Evolutionary conservation across 2,888 invertebrate species (phyloP).

Genomic region (Hipparchia sbordonii): DNA sequence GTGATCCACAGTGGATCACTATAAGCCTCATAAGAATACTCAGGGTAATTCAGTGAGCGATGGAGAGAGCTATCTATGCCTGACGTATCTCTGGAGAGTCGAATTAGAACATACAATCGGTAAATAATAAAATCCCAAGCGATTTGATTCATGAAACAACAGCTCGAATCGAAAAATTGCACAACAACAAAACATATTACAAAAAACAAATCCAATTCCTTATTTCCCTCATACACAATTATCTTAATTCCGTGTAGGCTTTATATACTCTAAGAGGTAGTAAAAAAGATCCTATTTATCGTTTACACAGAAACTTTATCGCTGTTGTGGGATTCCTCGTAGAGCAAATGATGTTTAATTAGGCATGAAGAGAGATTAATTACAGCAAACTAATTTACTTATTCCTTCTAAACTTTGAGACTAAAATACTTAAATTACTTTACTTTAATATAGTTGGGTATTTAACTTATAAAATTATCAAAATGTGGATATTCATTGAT

Average conservation of each 20-base stretch:
- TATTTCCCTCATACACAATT: conserved; percentile 28
- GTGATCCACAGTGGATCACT: no score
- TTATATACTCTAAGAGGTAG: conserved; percentile 4
- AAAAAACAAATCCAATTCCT: conserved; percentile 13
- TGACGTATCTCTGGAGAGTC: no score
- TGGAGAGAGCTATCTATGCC: no score
- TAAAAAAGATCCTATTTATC: background rate
- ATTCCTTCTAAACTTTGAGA: background rate
- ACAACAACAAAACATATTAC: conserved; percentile 13
- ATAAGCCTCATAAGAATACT: no score
- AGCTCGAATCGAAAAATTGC: background rate
- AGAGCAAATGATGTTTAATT: conserved; percentile 8
- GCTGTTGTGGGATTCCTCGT: background rate
- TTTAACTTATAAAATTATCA: no score
- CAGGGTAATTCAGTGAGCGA: no score
- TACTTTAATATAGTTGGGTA: background rate
- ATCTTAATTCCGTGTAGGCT: conserved; percentile 26
- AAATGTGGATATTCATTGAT: no score
- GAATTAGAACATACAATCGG: no score
- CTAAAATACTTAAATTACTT: background rate
- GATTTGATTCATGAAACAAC: background rate
- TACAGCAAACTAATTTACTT: background rate
- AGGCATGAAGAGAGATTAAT: background rate
- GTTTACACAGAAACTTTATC: background rate
- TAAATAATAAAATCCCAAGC: background rate